These are phyloP conservation scores for Ctenochaetus hawaiiensis DNA, from an alignment of 2,797 vertebrate genomes.

Conservation along the genomic window DNA sequence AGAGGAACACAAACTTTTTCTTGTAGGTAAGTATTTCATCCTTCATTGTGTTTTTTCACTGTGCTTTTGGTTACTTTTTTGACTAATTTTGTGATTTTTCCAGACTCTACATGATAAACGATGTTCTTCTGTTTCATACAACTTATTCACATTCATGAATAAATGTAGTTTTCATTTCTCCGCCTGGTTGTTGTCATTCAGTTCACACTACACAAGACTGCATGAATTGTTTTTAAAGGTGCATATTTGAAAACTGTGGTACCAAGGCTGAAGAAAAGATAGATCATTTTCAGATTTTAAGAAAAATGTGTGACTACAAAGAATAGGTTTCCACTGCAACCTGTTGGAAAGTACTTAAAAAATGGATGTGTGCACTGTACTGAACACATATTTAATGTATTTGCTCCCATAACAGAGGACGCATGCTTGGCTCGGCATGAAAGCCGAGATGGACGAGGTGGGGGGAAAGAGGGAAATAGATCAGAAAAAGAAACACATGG, in stretches of 20 bases:
- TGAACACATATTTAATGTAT: conserved; percentile 8
- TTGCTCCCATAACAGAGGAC: conserved; percentile 31
- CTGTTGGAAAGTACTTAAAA: no score
- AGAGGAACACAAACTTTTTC: neutral
- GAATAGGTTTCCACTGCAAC: no score
- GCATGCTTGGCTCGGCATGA: conserved; percentile 28
- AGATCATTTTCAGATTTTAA: no score
- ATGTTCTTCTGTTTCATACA: neutral
- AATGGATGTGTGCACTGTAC: neutral
- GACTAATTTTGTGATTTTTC: neutral
- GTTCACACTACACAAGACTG: neutral
- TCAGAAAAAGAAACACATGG: neutral
- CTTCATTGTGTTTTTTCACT: neutral
- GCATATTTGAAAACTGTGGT: neutral
- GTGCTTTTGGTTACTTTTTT: no score
- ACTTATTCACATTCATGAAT: neutral
- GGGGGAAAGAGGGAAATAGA: neutral
- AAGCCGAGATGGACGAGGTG: conserved; percentile 21
- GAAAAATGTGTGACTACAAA: no score
- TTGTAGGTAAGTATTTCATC: neutral
- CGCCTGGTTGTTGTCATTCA: neutral
- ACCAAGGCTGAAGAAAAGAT: neutral
- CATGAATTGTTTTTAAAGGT: neutral
- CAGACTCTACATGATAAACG: neutral
- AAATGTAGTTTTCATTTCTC: neutral